Conservation (phyloP, 2,888 invertebrate genomes). For the Tenthredo scrophulariae region DNA sequence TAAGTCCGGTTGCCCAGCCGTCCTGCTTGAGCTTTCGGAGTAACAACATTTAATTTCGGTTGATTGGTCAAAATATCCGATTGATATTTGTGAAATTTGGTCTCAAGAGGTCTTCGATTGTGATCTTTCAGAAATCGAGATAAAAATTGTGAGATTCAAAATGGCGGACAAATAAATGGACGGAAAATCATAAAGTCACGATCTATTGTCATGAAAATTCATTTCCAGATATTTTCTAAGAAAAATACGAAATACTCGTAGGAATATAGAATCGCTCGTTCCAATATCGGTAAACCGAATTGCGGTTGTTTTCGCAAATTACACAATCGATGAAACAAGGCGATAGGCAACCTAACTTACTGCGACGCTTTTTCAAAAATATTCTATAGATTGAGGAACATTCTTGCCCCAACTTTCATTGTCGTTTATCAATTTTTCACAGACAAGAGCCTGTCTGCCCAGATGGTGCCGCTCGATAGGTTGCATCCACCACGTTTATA, state of each 20-base stretch:
- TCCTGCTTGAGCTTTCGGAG: not conserved
- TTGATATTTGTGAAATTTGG: not conserved
- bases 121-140: not conserved
- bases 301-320: not conserved
- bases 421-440: conserved; percentile 47
- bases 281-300: not conserved
- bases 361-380: not conserved
- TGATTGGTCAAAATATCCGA: not conserved
- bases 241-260: too few relatives aligned
- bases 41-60: not conserved
- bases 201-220: not conserved
- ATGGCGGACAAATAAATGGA: not conserved
- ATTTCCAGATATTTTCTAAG: not conserved
- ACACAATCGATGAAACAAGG: not conserved
- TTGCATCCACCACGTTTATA: conserved; percentile 2
- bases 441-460: conserved; percentile 41
- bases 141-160: not conserved
- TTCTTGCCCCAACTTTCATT: not conserved
- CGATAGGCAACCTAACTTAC: not conserved
- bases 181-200: not conserved
- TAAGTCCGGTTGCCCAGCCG: not conserved
- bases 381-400: not conserved
- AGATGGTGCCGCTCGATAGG: conserved; percentile 44
- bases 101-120: not conserved
- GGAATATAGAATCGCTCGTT: too few relatives aligned